These are phyloP conservation scores for Heliconius himera DNA, from an alignment of 1,140 invertebrate genomes.

Conservation along the genomic window DNA sequence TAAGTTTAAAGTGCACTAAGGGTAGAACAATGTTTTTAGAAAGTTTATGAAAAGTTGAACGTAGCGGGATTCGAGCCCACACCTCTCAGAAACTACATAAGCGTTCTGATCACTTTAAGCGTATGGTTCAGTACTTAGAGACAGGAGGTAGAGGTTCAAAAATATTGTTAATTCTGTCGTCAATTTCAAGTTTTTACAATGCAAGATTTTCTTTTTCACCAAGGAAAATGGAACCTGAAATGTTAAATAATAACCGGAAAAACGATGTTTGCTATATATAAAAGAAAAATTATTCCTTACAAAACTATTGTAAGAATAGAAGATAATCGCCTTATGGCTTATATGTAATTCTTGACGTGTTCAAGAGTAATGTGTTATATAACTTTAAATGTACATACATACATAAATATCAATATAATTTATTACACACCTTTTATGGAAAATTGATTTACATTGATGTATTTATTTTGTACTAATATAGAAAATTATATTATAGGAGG, in stretches of 20 bases:
- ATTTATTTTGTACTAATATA: not conserved
- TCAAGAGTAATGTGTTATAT: constrained; percentile 9
- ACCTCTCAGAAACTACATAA: no score
- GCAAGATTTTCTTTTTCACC: no score
- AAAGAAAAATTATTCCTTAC: not conserved
- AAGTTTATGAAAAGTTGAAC: no score
- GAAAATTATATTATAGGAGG: not conserved
- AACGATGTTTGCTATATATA: not conserved
- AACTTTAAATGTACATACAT: not conserved
- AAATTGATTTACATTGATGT: constrained; percentile 3
- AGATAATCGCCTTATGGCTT: not conserved
- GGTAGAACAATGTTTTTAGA: no score
- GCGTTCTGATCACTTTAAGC: no score
- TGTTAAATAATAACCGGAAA: not conserved
- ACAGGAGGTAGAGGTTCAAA: no score
- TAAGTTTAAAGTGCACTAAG: no score
- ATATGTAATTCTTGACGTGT: not conserved
- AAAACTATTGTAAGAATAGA: constrained; percentile 2
- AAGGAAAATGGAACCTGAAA: not conserved
- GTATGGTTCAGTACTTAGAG: no score
- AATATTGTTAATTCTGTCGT: no score
- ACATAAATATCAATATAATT: constrained; percentile 6
- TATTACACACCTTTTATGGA: constrained; percentile 20
- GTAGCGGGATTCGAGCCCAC: no score
- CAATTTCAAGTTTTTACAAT: no score